Percentiles rank a stretch among this genome's conserved stretches.
Evolutionary conservation across 2,888 invertebrate genomes (phyloP).

Genomic region (Drosophila colorata): DNA sequence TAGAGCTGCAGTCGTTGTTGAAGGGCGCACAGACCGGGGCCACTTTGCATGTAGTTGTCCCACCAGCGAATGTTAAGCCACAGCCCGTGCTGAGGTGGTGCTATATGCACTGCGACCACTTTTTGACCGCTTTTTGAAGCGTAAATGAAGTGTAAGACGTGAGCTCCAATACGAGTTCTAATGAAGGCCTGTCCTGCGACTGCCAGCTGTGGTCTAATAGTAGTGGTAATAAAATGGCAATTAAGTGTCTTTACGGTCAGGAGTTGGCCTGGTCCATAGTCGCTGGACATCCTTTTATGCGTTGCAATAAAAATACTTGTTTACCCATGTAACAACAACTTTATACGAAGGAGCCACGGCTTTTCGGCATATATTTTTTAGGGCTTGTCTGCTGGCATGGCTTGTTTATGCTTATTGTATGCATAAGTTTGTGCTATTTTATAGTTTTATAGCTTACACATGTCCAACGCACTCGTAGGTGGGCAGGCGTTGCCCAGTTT

Average conservation of each 20-base stretch:
- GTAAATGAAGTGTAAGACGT: conserved; percentile 60
- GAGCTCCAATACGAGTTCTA: conserved; percentile 44
- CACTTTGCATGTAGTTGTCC: conserved; percentile 67
- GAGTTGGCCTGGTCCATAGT: conserved; percentile 52
- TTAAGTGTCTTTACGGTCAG: conserved; percentile 72
- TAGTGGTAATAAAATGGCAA: conserved; percentile 79
- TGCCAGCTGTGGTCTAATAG: conserved; percentile 64
- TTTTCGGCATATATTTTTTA: conserved; percentile 45
- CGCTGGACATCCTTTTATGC: conserved; percentile 73
- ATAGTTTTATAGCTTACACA: conserved; percentile 69
- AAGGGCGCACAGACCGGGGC: conserved; percentile 56
- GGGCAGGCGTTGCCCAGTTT: conserved; percentile 69
- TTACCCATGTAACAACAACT: conserved; percentile 79
- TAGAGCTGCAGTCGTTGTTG: conserved; percentile 50
- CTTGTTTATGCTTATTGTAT: conserved; percentile 71
- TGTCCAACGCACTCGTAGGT: conserved; percentile 55
- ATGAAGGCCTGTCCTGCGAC: conserved; percentile 52
- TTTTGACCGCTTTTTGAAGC: conserved; percentile 45
- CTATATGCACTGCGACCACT: conserved; percentile 49
- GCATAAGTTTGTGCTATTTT: conserved; percentile 76
- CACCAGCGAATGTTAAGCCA: conserved; percentile 23
- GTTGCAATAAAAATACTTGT: conserved; percentile 77
- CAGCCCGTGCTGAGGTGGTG: conserved; percentile 37
- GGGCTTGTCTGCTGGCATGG: conserved; percentile 36
- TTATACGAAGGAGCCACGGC: conserved; percentile 38